phyloP scores from a whole-genome alignment of 2,797 vertebrate species.

The Trachurus trachurus region DNA sequence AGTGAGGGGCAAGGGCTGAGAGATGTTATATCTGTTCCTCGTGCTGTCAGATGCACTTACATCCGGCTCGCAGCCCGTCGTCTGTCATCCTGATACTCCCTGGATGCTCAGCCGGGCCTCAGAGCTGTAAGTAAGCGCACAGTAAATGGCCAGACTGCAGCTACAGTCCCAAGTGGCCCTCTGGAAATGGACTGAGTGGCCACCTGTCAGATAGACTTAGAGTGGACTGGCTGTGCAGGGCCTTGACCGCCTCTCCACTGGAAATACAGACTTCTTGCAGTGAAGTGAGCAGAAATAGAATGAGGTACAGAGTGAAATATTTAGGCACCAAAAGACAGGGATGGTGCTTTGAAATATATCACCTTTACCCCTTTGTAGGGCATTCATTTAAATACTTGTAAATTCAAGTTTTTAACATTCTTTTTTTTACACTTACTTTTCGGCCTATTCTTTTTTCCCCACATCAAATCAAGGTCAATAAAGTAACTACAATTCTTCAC shows the following conservation, averaged over 20 bases:
- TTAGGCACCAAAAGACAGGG: no score
- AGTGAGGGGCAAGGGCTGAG: slow-evolving; percentile 17
- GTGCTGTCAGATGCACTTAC: slow-evolving; percentile 51
- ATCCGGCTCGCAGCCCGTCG: slow-evolving; percentile 12
- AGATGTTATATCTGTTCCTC: slow-evolving; percentile 43
- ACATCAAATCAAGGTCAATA: no score
- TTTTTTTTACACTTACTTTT: no score
- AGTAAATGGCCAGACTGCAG: slow-evolving; percentile 52
- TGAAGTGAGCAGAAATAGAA: not conserved
- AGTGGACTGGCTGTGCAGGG: slow-evolving; percentile 1
- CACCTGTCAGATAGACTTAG: slow-evolving; percentile 43
- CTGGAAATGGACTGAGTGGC: slow-evolving; percentile 35
- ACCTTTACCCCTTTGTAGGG: no score
- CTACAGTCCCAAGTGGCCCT: slow-evolving; percentile 28
- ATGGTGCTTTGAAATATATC: no score
- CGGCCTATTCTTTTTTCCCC: no score
- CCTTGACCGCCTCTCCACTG: not conserved
- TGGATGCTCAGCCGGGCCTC: slow-evolving; percentile 7
- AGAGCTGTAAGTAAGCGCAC: slow-evolving; percentile 25
- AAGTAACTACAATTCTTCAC: no score
- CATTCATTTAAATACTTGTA: no score
- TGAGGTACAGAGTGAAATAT: no score
- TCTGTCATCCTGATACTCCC: slow-evolving; percentile 52
- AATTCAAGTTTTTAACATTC: no score
- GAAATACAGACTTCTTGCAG: not conserved